Percentiles rank a stretch among this genome's conserved stretches.
phyloP scores from a whole-genome alignment of 2,888 invertebrate genomes.

The Silvanus unidentatus region DNA sequence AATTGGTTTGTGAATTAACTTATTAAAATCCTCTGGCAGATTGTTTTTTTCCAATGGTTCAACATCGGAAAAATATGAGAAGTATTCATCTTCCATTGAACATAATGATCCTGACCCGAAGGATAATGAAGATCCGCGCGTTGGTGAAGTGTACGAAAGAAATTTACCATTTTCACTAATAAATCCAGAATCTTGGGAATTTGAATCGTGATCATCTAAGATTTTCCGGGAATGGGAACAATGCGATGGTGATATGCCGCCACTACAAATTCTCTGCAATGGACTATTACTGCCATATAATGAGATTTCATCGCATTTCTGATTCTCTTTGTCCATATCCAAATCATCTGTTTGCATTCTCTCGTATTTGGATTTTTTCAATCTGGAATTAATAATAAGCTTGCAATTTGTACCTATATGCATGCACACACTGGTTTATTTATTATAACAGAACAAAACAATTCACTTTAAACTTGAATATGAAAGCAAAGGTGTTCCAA shows the following conservation, averaged over 20 bases:
- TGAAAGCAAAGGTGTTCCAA: neutral
- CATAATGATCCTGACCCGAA: conserved; percentile 53
- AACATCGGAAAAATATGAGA: conserved; percentile 59
- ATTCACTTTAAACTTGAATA: neutral
- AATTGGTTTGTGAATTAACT: conserved; percentile 53
- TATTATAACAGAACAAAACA: neutral
- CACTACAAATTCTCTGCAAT: conserved; percentile 25
- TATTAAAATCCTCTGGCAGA: conserved; percentile 54
- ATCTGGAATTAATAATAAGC: neutral
- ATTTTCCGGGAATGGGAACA: conserved; percentile 37
- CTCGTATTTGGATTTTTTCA: conserved; percentile 7
- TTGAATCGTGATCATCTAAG: conserved; percentile 52
- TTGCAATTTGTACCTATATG: neutral
- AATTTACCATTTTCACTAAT: conserved; percentile 37
- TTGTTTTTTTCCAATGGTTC: conserved; percentile 49
- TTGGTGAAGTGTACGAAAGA: conserved; percentile 32
- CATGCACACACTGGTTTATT: too few species aligned
- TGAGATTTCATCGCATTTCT: conserved; percentile 39
- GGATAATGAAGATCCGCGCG: conserved; percentile 31
- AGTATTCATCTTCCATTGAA: conserved; percentile 60
- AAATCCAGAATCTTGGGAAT: conserved; percentile 57
- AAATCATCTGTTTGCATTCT: conserved; percentile 15
- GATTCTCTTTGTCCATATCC: conserved; percentile 37
- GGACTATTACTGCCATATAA: conserved; percentile 37
- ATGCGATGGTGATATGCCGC: conserved; percentile 24